These are phyloP conservation scores for Ophioninae sp. DNA, from an alignment of 2,888 invertebrate genomes.

Conservation along the genomic window DNA sequence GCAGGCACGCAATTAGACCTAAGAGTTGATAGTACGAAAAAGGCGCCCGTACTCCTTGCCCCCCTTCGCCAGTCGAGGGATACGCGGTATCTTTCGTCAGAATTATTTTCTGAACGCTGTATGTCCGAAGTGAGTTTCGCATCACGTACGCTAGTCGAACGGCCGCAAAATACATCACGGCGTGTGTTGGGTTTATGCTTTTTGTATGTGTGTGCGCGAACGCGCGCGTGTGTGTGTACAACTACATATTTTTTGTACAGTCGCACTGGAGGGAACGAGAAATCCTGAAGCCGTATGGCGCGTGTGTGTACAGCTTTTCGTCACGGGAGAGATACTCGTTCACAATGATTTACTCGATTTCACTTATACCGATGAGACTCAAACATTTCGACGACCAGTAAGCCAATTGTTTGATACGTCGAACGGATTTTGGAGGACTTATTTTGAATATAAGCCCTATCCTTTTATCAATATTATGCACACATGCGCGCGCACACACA, in stretches of 20 bases:
- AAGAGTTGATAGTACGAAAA: constrained; percentile 23
- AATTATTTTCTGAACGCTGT: constrained; percentile 40
- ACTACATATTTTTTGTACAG: neutral
- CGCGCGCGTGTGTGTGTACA: neutral
- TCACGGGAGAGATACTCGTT: constrained; percentile 12
- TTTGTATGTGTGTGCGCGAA: neutral
- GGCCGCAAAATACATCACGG: constrained; percentile 27
- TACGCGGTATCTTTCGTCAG: constrained; percentile 50
- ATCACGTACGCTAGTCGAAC: constrained; percentile 32
- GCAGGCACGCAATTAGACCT: neutral
- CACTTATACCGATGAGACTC: constrained; percentile 17
- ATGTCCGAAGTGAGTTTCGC: constrained; percentile 39
- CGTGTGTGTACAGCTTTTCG: constrained; percentile 1
- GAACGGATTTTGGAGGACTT: neutral
- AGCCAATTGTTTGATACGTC: neutral
- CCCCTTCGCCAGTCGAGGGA: constrained; percentile 9
- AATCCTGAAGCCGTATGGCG: neutral
- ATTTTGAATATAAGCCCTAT: neutral
- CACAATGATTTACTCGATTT: constrained; percentile 28
- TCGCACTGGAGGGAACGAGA: constrained; percentile 10
- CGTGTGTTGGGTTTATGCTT: constrained; percentile 26
- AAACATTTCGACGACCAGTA: constrained; percentile 1
- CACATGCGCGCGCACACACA: neutral
- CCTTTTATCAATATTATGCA: neutral
- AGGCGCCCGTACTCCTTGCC: constrained; percentile 3